phyloP scores from a whole-genome alignment of 2,888 invertebrate species.

The Podabrus alpinus region DNA sequence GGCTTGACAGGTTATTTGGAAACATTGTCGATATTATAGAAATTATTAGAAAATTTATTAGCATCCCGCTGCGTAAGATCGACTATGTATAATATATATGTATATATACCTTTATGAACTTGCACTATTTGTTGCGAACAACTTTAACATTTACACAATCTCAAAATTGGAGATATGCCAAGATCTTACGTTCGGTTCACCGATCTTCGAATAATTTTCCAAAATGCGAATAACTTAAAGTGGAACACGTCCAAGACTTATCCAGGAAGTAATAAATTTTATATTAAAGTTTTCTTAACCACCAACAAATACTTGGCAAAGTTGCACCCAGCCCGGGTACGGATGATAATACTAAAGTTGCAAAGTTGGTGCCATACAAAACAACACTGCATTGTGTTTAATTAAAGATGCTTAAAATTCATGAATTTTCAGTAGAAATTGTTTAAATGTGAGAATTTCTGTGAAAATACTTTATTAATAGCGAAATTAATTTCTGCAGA shows the following conservation, averaged over 20 bases:
- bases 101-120: background rate
- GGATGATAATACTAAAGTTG: background rate
- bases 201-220: conserved; percentile 25
- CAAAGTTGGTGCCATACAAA: background rate
- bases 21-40: background rate
- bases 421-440: background rate
- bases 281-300: conserved; percentile 10
- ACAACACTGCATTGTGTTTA: background rate
- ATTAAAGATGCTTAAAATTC: background rate
- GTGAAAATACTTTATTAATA: background rate
- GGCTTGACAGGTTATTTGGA: background rate
- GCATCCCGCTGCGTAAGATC: background rate
- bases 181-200: conserved; percentile 19
- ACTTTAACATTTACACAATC: conserved; percentile 13
- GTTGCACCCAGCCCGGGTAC: background rate
- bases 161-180: conserved; percentile 24
- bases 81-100: no score
- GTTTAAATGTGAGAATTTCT: background rate
- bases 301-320: conserved; percentile 4
- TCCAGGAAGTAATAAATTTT: conserved; percentile 23
- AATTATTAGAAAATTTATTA: background rate
- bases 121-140: background rate
- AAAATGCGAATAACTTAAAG: conserved; percentile 23
- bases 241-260: conserved; percentile 19
- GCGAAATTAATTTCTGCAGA: background rate